Evolutionary conservation across 2,797 vertebrate species (phyloP), one percentile per base, ranked within the genome.

Genomic region (Hypotaenidia okinawae): DNA sequence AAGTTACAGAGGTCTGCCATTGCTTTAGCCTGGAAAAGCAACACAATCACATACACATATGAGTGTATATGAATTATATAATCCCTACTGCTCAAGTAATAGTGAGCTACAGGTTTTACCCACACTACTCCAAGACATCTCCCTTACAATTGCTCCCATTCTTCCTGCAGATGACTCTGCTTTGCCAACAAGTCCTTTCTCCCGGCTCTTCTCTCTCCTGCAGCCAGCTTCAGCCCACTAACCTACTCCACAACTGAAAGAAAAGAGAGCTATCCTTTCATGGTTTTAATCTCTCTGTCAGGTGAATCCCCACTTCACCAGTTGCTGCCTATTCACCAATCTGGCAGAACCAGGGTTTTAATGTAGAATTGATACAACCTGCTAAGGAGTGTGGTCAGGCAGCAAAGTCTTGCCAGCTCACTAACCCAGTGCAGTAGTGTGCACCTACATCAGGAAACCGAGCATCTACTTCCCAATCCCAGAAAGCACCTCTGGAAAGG

Each of bases 241-340:
- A n/a, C 1, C 10, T 1, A 0, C 14, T 24, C 43, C 30, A 1
- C 5, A 9, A 27, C 8, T 1, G 4, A 6, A 47, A 4, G 1
- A 3, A 55, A 1, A 3, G 5, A 41, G 3, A 11, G 0, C 2
- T 3, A 5, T 8, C 45, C 39, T 72, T 9, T 16, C 33, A 8
- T 5, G 5, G 10, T 45, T 81, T 84, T 45, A 76, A 55, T 17
- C 55, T n/a, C 51, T 59, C 25, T 69, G 16, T 3, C 67, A 84
- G 41, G 43, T 69, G 49, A 59, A 51, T 35, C 13, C 45, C 21
- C 55, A 32, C 14, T n/a, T 16, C 6, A 24, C 21, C 76, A 79
- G 77, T 33, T 70, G 55, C 70, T 84, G 43, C 59, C 51, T 35
- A 1, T 68, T 78, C 62, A 45, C 24, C 59, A 55, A 1, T 10